These are phyloP conservation scores for Metaphire vulgaris DNA, from an alignment of 1,140 invertebrate genomes.

Conservation along the genomic window DNA sequence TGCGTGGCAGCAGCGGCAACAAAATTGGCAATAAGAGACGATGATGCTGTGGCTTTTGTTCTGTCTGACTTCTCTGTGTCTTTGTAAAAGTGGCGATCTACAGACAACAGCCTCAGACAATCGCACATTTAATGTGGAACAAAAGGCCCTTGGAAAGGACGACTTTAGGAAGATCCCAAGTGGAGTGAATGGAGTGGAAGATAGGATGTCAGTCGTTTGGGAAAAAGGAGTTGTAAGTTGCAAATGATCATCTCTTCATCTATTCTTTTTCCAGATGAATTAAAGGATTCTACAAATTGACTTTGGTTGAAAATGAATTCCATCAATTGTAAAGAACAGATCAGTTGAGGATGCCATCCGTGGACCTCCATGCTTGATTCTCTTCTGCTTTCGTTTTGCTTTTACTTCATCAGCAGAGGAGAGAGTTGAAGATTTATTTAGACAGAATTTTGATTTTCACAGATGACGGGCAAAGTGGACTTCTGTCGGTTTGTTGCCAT, in stretches of 20 bases:
- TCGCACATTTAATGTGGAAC: conserved; percentile 85
- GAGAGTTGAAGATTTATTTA: too few relatives aligned
- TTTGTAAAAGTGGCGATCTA: conserved; percentile 82
- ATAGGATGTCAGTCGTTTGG: conserved; percentile 96
- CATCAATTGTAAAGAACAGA: too few relatives aligned
- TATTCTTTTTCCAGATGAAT: background rate
- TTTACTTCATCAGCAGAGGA: too few relatives aligned
- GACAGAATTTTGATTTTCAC: too few relatives aligned
- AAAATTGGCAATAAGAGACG: too few relatives aligned
- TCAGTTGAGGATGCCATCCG: too few relatives aligned
- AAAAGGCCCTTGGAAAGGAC: conserved; percentile 79
- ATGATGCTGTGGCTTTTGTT: too few relatives aligned
- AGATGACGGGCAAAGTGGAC: conserved; percentile 72
- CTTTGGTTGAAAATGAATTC: too few relatives aligned
- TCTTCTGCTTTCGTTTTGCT: background rate
- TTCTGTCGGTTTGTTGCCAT: conserved; percentile 90
- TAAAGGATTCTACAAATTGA: too few relatives aligned
- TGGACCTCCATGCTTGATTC: background rate
- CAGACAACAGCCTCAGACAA: conserved; percentile 92
- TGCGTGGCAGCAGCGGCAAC: too few relatives aligned
- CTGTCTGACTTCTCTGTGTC: too few relatives aligned
- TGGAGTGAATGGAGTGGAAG: conserved; percentile 95
- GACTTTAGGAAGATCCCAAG: conserved; percentile 96
- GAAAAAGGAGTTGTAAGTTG: conserved; percentile 81
- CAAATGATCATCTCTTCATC: background rate